Conservation (phyloP, 2,113 vertebrate genomes). For the Callocephalon fimbriatum region DNA sequence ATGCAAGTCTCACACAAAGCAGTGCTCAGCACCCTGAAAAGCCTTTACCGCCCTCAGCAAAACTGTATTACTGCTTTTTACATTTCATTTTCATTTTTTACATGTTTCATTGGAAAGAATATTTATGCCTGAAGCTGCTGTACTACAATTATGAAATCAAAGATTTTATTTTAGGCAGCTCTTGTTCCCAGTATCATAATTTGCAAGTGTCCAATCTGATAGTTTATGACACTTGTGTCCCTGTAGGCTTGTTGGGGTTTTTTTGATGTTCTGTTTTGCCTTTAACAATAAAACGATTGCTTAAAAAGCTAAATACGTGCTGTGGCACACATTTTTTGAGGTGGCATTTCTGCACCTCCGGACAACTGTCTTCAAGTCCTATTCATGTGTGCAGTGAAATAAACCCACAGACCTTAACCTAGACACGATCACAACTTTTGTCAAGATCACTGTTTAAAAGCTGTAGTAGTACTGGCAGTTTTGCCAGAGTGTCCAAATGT, state of each 20-base stretch:
- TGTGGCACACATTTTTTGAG: background rate
- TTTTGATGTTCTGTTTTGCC: constrained; percentile 31
- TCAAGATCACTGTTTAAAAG: background rate
- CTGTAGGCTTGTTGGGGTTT: background rate
- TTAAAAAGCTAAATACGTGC: constrained; percentile 29
- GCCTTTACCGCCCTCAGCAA: background rate
- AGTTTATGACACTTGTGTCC: constrained; percentile 31
- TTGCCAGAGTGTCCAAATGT: background rate
- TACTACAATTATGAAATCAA: background rate
- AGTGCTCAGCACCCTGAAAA: background rate
- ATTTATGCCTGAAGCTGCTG: constrained; percentile 36
- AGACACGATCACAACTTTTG: background rate
- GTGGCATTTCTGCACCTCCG: background rate
- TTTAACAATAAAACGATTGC: constrained; percentile 14
- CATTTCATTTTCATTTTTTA: background rate
- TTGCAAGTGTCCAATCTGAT: constrained; percentile 1
- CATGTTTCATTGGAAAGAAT: background rate
- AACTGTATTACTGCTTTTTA: background rate
- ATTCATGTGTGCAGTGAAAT: background rate
- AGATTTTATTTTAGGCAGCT: background rate
- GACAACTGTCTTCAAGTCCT: background rate
- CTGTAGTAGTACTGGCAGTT: background rate
- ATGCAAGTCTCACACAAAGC: background rate
- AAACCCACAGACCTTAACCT: background rate
- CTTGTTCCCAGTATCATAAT: constrained; percentile 35